Conservation (phyloP, 2,888 invertebrate genomes). For the Diabrotica balteata region DNA sequence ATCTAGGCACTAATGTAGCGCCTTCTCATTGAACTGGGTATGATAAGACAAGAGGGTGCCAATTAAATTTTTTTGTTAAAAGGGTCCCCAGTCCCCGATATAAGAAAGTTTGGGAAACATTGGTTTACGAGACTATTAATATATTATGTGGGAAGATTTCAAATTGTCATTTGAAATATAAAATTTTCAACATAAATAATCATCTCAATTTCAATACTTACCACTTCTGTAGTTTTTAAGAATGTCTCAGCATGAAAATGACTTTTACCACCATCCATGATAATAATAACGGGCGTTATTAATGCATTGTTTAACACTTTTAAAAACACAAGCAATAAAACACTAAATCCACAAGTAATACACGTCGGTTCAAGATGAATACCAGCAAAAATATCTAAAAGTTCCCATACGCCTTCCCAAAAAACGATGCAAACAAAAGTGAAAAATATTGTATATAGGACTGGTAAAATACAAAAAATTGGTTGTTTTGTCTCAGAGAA, state of each 20-base stretch:
- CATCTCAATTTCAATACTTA: too few relatives aligned
- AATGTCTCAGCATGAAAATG: slow-evolving; percentile 87
- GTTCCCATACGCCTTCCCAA: slow-evolving; percentile 86
- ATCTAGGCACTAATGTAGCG: too few relatives aligned
- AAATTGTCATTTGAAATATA: too few relatives aligned
- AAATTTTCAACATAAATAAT: too few relatives aligned
- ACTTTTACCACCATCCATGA: slow-evolving; percentile 75
- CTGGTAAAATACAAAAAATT: slow-evolving; percentile 73
- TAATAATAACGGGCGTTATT: slow-evolving; percentile 82
- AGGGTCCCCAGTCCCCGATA: too few relatives aligned
- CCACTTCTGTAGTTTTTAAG: slow-evolving; percentile 73
- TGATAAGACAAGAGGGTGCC: too few relatives aligned
- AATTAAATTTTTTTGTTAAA: too few relatives aligned
- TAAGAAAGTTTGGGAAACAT: too few relatives aligned
- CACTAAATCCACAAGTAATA: slow-evolving; percentile 70
- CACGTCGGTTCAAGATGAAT: slow-evolving; percentile 65
- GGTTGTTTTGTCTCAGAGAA: slow-evolving; percentile 73
- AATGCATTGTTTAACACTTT: slow-evolving; percentile 79
- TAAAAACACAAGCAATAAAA: slow-evolving; percentile 73
- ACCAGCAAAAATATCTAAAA: slow-evolving; percentile 76
- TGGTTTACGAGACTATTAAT: too few relatives aligned
- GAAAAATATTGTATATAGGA: slow-evolving; percentile 77
- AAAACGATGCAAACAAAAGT: slow-evolving; percentile 85
- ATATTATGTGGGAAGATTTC: too few relatives aligned
- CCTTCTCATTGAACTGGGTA: too few relatives aligned